These are phyloP conservation scores for Pheosia tremula DNA, from an alignment of 2,888 invertebrate genomes.

Conservation along the genomic window DNA sequence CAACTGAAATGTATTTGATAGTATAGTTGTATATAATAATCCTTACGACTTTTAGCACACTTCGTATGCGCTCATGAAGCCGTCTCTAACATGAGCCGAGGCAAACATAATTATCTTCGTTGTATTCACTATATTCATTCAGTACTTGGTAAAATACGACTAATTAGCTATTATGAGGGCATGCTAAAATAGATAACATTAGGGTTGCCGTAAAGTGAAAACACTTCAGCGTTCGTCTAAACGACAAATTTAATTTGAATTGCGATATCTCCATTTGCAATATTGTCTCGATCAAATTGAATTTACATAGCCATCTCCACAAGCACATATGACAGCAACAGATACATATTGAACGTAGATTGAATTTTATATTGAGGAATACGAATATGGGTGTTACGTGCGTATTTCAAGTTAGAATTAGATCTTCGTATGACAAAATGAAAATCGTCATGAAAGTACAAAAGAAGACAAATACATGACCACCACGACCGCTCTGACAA, in stretches of 20 bases:
- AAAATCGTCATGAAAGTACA: no score
- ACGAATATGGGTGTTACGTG: conserved; percentile 33
- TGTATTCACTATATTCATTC: conserved; percentile 34
- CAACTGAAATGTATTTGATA: no score
- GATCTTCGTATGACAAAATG: neutral
- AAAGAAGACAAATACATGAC: no score
- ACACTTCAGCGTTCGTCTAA: conserved; percentile 26
- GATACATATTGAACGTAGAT: conserved; percentile 32
- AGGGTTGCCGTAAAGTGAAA: conserved; percentile 18
- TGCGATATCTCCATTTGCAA: conserved; percentile 36
- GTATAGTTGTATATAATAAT: no score
- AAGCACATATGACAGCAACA: conserved; percentile 10
- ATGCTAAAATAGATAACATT: no score
- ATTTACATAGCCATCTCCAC: conserved; percentile 40
- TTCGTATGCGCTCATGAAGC: conserved; percentile 41
- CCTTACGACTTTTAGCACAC: conserved; percentile 12
- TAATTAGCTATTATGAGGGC: conserved; percentile 31
- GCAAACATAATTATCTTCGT: conserved; percentile 58
- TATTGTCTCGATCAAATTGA: conserved; percentile 40
- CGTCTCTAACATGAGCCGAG: conserved; percentile 40
- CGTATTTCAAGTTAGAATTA: conserved; percentile 9
- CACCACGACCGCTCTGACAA: no score
- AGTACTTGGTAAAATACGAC: conserved; percentile 32
- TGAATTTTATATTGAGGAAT: conserved; percentile 34
- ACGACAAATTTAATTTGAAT: conserved; percentile 37